Evolutionary conservation across 2,888 invertebrate species (phyloP).

Genomic region (Stenoptilia bipunctidactyla): DNA sequence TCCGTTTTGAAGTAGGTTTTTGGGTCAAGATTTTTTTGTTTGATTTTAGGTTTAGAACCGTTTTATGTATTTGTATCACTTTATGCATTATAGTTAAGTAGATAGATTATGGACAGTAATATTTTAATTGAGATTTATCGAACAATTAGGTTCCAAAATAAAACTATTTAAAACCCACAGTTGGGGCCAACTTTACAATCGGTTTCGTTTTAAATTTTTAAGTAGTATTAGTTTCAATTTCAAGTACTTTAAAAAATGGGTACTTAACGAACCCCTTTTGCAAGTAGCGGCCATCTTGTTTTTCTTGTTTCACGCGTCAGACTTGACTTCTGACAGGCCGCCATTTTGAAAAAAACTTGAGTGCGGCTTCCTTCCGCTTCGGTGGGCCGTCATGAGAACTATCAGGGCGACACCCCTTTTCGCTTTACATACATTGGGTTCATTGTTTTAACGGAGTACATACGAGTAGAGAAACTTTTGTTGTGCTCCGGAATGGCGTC

Average conservation of each 20-base stretch:
- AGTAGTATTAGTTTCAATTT: constrained; percentile 5
- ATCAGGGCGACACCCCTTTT: constrained; percentile 60
- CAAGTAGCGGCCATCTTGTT: constrained; percentile 49
- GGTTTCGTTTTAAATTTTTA: constrained; percentile 5
- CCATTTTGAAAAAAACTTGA: constrained; percentile 68
- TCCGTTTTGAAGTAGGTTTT: too few species aligned
- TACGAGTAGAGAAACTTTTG: constrained; percentile 56
- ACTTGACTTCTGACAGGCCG: constrained; percentile 55
- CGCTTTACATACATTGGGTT: constrained; percentile 61
- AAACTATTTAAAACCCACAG: neutral
- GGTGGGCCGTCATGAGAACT: constrained; percentile 62
- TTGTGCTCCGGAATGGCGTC: constrained; percentile 22
- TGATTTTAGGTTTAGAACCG: too few species aligned
- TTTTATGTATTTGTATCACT: too few species aligned
- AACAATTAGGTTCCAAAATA: too few species aligned
- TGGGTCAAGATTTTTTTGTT: too few species aligned
- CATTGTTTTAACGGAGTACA: constrained; percentile 60
- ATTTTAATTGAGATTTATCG: too few species aligned
- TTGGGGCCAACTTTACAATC: too few species aligned
- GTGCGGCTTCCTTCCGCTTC: constrained; percentile 67
- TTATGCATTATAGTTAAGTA: too few species aligned
- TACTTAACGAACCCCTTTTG: constrained; percentile 31
- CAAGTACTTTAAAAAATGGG: neutral
- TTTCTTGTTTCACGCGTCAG: constrained; percentile 48
- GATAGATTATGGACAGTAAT: too few species aligned